Evolutionary conservation across 2,113 vertebrate species (phyloP), one percentile per base, ranked within the genome.

Genomic region (Tetrao urogallus): DNA sequence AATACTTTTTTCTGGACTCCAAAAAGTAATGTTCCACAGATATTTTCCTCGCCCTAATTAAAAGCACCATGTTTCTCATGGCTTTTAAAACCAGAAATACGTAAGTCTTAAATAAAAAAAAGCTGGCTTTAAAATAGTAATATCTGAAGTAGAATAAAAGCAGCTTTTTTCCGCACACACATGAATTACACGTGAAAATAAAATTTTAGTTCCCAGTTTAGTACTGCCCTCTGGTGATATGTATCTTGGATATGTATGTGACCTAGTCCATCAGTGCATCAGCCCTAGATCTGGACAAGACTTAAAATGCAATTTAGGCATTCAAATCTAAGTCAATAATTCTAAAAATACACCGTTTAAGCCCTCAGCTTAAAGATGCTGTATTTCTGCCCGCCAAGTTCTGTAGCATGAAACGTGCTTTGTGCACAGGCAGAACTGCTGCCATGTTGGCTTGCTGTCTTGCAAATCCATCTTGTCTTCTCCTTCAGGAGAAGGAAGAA

Each of bases 181-280:
- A 38, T 19, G 54, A 93, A 75, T 79, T 61, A 72, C 64, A 79
- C 43, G 71, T 77, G 32, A 93, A 96, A 96, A 93, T 71, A 89
- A 95, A 87, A 94, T 80, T 91, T 93, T 88, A 82, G 78, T 95
- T 96, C 89, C 75, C 94, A 92, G 94, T 92, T 96, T 94, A 94
- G 94, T 85, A 96, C 82, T 94, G 95, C 94, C 95, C 91, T 93
- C 92, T 96, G 93, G 93, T 96, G 94, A 95, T 92, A 76, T 52
- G 4, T 50, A 80, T 50, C 82, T 91, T 71, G 52, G 96, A 82
- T 80, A 71, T 25, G 25, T 89, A 47, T 8, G 27, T 77, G 92
- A 94, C 92, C 92, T 50, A 71, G 54, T 83, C 92, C 80, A 71
- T 56, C 67, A 13, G 20, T 4, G 5, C 10, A 38, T 28, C 65